A percentile compares a stretch with the other conserved stretches of the same genome.
These are phyloP conservation scores for Atta cephalotes DNA, from an alignment of 1,140 invertebrate genomes.

Conservation along the genomic window DNA sequence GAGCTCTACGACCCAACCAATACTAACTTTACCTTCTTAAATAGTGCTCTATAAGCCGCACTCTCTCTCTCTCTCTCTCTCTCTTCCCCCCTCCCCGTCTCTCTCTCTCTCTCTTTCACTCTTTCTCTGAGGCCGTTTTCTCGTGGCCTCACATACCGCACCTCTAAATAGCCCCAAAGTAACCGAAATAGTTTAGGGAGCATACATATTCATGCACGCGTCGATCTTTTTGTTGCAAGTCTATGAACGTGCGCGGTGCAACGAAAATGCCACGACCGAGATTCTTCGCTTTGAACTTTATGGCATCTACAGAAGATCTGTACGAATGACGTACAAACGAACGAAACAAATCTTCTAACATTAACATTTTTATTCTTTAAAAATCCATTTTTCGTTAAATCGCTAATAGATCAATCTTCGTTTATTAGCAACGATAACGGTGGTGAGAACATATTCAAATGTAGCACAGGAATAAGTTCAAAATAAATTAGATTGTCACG, in stretches of 20 bases:
- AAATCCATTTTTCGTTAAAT: neutral
- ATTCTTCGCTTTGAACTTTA: slow-evolving; percentile 37
- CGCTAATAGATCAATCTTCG: slow-evolving; percentile 24
- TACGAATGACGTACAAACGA: neutral
- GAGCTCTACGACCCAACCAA: no score
- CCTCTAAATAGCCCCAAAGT: slow-evolving; percentile 53
- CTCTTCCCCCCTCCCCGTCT: neutral
- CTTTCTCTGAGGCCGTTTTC: neutral
- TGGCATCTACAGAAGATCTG: neutral
- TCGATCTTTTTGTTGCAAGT: slow-evolving; percentile 55
- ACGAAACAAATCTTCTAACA: neutral
- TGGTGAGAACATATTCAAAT: slow-evolving; percentile 25
- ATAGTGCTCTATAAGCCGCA: no score
- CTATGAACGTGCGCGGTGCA: slow-evolving; percentile 8
- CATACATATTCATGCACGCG: slow-evolving; percentile 42
- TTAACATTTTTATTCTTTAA: neutral
- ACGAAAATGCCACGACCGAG: slow-evolving; percentile 21
- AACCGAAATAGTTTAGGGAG: slow-evolving; percentile 52
- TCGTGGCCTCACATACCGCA: slow-evolving; percentile 47
- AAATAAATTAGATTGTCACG: slow-evolving; percentile 31
- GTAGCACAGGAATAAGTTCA: slow-evolving; percentile 9
- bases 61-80: neutral
- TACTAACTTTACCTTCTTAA: no score
- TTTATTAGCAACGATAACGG: slow-evolving; percentile 11
- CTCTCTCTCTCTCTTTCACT: neutral